These are phyloP conservation scores for Chironomus tepperi DNA, from an alignment of 1,140 invertebrate genomes.

Conservation along the genomic window DNA sequence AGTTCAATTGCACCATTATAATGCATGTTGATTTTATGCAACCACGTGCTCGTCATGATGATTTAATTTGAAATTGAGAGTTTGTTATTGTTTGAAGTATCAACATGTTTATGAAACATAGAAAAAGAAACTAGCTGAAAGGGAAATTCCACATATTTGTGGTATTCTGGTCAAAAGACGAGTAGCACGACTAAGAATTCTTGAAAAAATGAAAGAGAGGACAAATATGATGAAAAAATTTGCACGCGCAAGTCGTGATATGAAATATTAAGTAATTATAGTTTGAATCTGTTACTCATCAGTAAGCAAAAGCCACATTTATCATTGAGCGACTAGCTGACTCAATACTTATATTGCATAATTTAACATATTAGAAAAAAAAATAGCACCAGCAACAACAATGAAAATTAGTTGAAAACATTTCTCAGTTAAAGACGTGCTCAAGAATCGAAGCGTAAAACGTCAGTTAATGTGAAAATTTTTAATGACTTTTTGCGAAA, in stretches of 20 bases:
- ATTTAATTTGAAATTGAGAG: too few relatives aligned
- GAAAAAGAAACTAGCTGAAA: too few relatives aligned
- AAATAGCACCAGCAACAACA: too few relatives aligned
- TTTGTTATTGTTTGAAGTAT: too few relatives aligned
- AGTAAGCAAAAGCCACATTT: not conserved
- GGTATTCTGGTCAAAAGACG: too few relatives aligned
- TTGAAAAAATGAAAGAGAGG: constrained; percentile 3
- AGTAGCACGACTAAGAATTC: not conserved
- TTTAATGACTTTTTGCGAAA: not conserved
- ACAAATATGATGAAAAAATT: not conserved
- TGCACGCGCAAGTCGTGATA: not conserved
- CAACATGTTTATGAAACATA: too few relatives aligned
- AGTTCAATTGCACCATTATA: too few relatives aligned
- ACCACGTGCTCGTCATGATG: too few relatives aligned
- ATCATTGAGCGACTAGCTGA: not conserved
- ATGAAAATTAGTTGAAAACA: too few relatives aligned
- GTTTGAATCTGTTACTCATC: constrained; percentile 10
- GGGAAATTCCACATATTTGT: too few relatives aligned
- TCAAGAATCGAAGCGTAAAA: not conserved
- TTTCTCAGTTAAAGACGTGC: too few relatives aligned
- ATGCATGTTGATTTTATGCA: too few relatives aligned
- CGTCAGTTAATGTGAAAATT: constrained; percentile 1
- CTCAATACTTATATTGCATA: not conserved
- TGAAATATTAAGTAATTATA: constrained; percentile 17
- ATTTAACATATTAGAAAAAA: not conserved